Base-by-base conservation (phyloP, 35 echinoderm and acorn worm species). In the Eucidaris tribuloides region DNA sequence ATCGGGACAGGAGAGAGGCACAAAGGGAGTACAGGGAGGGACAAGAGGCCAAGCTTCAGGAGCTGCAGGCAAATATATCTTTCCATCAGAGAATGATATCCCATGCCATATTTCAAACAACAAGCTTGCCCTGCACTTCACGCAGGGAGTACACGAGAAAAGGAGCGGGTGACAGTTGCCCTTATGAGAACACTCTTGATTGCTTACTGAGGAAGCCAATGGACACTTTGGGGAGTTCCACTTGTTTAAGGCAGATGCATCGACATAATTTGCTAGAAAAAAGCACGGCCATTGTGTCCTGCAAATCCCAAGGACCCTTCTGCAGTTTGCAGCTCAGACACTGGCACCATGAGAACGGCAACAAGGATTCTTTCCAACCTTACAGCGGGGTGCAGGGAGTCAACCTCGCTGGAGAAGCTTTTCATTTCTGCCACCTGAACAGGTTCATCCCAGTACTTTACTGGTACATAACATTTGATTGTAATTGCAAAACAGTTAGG, bases 371-470 rank as follows among this genome's bases (percentile, higher is more conserved):
- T 90, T 22, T 49, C 81, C 18, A 48, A 45, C 0, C 85, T 77
- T 32, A 27, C n/a, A n/a, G n/a, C n/a, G 55, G 6, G 84, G 88
- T 64, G 88, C 68, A 39, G 82, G 45, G 71, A 56, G 27, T 91
- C 81, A 19, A 85, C 88, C 7, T 91, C 82, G 17, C 58, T 91
- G 56, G 71, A 86, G 45, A 50, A 35, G 27, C 78, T 86, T 37
- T 52, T 78, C 49, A 25, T 65, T n/a, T n/a, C n/a, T n/a, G n/a
- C 37, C 80, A 82, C 31, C 77, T 80, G 14, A 59, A 42, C 42
- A 39, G 70, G 18, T 76, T 76, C 20, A 76, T 76, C 27, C 70
- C 70, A 42, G 70, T 76, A 58, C 55, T 58, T 58, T 58, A 27
- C 29, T 27, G 17, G 5, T 14, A 58, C 29, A 23, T 58, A 58